phyloP scores from a whole-genome alignment of 2,113 vertebrate species.

The Lagopus muta region DNA sequence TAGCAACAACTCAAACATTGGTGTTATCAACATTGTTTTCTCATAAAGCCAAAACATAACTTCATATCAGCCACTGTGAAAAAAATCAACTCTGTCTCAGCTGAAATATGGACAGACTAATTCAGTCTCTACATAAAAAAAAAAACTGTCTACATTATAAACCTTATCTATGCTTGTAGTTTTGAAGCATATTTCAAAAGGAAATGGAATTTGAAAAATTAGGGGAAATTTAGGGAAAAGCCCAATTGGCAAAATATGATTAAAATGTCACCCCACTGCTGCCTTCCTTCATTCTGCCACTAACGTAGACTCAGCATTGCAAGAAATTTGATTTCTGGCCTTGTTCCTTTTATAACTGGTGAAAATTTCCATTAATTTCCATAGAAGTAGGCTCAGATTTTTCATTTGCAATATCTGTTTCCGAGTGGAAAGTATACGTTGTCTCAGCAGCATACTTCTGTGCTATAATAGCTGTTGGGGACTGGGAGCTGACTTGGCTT shows the following conservation, averaged over 20 bases:
- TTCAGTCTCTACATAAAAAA: not conserved
- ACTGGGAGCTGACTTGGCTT: not conserved
- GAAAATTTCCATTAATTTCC: conserved; percentile 8
- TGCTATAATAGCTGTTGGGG: not conserved
- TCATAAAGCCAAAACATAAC: not conserved
- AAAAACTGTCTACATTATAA: not conserved
- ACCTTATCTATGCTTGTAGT: not conserved
- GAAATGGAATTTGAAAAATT: not conserved
- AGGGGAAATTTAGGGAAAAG: not conserved
- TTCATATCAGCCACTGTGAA: not conserved
- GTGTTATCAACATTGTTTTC: not conserved
- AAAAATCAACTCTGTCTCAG: not conserved
- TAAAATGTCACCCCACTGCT: not conserved
- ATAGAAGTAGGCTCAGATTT: not conserved
- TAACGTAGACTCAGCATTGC: not conserved
- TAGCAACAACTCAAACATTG: no score
- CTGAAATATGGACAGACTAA: not conserved
- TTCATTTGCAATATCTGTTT: not conserved
- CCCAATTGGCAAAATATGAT: not conserved
- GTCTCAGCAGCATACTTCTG: not conserved
- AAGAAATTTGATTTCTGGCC: conserved; percentile 11
- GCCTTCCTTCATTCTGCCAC: not conserved
- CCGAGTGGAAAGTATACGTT: not conserved
- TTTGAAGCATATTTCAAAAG: not conserved
- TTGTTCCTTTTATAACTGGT: not conserved